phyloP scores from a whole-genome alignment of 2,888 invertebrate species.

The Dasypolia templi region DNA sequence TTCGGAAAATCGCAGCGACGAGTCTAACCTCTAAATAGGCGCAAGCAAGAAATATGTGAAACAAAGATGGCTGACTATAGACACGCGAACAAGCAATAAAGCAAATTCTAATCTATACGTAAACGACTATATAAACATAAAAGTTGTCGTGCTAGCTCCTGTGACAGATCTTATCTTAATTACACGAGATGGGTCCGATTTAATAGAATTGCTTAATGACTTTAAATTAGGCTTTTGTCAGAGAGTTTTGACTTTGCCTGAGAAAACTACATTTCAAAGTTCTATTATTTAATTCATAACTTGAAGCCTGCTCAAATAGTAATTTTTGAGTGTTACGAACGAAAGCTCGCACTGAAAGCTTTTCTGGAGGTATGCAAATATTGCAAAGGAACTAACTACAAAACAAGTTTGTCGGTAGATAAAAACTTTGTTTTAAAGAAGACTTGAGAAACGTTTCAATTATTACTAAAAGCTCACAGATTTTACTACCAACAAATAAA shows the following conservation, averaged over 20 bases:
- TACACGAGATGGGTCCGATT: constrained; percentile 66
- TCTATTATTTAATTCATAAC: not conserved
- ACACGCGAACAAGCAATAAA: constrained; percentile 83
- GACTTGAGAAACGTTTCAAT: not conserved
- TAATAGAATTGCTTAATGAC: constrained; percentile 65
- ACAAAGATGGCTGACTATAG: constrained; percentile 69
- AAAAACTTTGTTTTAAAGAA: not conserved
- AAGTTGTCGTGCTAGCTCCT: constrained; percentile 61
- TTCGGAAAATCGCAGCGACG: constrained; percentile 45
- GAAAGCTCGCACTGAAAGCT: not conserved
- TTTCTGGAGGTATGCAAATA: not conserved
- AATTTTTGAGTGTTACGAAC: not conserved
- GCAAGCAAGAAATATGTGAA: constrained; percentile 67
- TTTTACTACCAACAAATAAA: not conserved
- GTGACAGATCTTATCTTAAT: constrained; percentile 74
- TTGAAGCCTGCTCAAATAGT: not conserved
- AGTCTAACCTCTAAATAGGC: constrained; percentile 60
- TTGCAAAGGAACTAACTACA: not conserved
- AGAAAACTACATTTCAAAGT: not conserved
- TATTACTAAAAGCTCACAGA: not conserved
- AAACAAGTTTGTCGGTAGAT: not conserved
- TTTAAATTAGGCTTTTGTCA: constrained; percentile 44
- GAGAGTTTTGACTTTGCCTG: constrained; percentile 32
- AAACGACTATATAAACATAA: constrained; percentile 70
- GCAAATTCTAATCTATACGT: constrained; percentile 77